These are phyloP conservation scores for Calameuta idolon DNA, from an alignment of 2,888 invertebrate species.

Conservation along the genomic window DNA sequence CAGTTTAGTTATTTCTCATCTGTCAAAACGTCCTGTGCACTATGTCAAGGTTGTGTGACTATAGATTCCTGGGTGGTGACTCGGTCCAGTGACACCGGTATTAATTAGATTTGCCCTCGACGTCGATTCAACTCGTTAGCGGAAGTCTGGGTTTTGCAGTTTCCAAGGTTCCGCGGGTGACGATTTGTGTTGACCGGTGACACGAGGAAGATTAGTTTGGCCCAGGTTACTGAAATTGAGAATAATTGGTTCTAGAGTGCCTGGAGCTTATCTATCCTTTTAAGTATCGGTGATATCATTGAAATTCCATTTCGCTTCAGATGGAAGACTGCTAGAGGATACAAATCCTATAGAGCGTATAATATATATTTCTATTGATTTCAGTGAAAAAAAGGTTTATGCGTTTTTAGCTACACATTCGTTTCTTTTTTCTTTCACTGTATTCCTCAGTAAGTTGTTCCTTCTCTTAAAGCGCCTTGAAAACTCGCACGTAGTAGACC, in stretches of 20 bases:
- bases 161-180: not conserved
- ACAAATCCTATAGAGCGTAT: not conserved
- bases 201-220: not conserved
- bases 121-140: not conserved
- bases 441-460: not conserved
- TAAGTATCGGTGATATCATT: not conserved
- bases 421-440: not conserved
- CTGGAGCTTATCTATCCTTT: not conserved
- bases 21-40: not conserved
- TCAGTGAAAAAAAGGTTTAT: not conserved
- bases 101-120: not conserved
- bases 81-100: not conserved
- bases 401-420: not conserved
- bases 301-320: not conserved
- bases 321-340: not conserved
- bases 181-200: not conserved
- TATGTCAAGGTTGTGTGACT: not conserved
- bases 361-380: not conserved
- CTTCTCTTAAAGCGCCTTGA: not conserved
- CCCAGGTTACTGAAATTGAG: not conserved
- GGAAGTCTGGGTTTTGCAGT: not conserved
- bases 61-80: not conserved
- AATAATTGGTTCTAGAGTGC: not conserved
- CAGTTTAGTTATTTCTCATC: not conserved
- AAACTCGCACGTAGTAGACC: not conserved